Conservation (phyloP, 2,797 vertebrate genomes). For the Urocyon cinereoargenteus region DNA sequence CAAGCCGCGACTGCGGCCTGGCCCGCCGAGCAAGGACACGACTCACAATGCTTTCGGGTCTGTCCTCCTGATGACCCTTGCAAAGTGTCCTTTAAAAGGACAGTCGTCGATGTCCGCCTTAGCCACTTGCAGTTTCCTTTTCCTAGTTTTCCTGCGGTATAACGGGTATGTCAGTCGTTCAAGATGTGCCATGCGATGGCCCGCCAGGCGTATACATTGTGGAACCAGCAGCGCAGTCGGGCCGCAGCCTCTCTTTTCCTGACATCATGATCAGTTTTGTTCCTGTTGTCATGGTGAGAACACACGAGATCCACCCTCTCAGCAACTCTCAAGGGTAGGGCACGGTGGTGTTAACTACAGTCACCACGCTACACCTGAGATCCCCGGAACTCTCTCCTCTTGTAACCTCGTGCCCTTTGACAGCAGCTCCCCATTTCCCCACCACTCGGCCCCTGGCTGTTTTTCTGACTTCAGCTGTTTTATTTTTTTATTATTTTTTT, state of each 20-base stretch:
- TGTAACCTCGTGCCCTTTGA: not conserved
- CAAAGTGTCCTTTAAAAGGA: not conserved
- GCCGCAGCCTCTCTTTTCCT: not conserved
- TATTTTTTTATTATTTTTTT: too few relatives aligned
- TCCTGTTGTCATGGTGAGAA: not conserved
- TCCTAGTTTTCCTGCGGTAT: not conserved
- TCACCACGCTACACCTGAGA: too few relatives aligned
- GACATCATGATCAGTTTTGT: not conserved
- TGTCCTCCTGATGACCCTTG: not conserved
- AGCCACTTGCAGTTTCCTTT: not conserved
- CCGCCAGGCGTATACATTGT: too few relatives aligned
- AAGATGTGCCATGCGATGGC: not conserved
- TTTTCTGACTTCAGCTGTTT: not conserved
- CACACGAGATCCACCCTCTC: not conserved
- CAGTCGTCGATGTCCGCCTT: not conserved
- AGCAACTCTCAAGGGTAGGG: not conserved
- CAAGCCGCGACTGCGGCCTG: too few relatives aligned
- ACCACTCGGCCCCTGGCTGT: rapidly evolving
- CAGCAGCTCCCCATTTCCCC: not conserved
- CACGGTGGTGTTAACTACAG: not conserved
- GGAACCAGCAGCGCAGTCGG: too few relatives aligned
- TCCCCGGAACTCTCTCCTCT: not conserved
- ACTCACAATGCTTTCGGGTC: not conserved
- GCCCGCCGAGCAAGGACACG: not conserved
- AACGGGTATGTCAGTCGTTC: not conserved